A percentile compares a stretch with the other conserved stretches of the same genome.
These are phyloP conservation scores for Diplogasteroides magnus DNA, from an alignment of 1,140 invertebrate genomes.

Conservation along the genomic window DNA sequence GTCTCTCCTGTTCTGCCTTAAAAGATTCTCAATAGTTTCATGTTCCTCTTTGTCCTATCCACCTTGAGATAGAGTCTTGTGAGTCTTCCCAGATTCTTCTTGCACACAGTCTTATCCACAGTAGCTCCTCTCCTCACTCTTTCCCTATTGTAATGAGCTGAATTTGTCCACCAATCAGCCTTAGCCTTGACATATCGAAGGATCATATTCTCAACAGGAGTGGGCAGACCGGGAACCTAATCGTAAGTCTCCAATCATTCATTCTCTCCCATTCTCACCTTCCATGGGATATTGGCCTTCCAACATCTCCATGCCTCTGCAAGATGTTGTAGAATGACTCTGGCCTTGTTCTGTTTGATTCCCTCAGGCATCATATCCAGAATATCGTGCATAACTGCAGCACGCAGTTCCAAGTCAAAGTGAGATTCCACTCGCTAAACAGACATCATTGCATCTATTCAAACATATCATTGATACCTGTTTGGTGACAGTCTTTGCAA, in stretches of 20 bases:
- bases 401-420: slow-evolving; percentile 87
- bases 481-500: slow-evolving; percentile 98
- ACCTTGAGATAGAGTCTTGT: slow-evolving; percentile 89
- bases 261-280: slow-evolving; percentile 64
- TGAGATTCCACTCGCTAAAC: slow-evolving; percentile 84
- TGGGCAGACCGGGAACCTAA: slow-evolving; percentile 78
- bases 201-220: slow-evolving; percentile 99
- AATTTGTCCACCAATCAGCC: slow-evolving; percentile 99
- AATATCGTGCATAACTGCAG: slow-evolving; percentile 89
- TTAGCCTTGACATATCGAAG: slow-evolving; percentile 99
- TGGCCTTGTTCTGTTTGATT: slow-evolving; percentile 98
- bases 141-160: slow-evolving; percentile 98
- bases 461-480: slow-evolving; percentile 60
- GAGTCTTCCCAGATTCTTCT: slow-evolving; percentile 94
- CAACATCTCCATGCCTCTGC: slow-evolving; percentile 99
- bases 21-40: slow-evolving; percentile 14
- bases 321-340: slow-evolving; percentile 95
- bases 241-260: background rate
- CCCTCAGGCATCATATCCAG: slow-evolving; percentile 99
- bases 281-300: slow-evolving; percentile 99
- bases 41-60: background rate
- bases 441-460: too few species aligned
- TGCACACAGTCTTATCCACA: slow-evolving; percentile 98
- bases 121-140: slow-evolving; percentile 65
- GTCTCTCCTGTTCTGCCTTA: slow-evolving; percentile 88